Percentiles rank a stretch among this genome's conserved stretches.
phyloP scores from a whole-genome alignment of 2,888 invertebrate species.

The Ochlodes sylvanus region DNA sequence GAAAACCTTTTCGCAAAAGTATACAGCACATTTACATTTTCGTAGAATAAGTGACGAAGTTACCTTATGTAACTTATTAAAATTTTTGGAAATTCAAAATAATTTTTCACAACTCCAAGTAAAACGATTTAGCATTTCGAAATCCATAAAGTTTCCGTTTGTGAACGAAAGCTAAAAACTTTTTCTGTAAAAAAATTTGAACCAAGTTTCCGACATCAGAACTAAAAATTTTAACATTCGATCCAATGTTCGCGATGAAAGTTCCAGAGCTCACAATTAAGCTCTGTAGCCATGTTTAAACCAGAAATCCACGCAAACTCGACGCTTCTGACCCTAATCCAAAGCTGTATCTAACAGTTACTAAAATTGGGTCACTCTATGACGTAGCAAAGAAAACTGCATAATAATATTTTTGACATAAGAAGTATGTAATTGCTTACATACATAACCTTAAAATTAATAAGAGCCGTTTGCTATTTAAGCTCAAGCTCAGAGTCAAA shows the following conservation, averaged over 20 bases:
- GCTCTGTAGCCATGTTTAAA: slow-evolving; percentile 44
- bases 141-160: slow-evolving; percentile 34
- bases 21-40: too few species aligned
- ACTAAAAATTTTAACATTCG: slow-evolving; percentile 47
- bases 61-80: not conserved
- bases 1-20: too few species aligned
- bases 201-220: slow-evolving; percentile 20
- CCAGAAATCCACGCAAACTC: slow-evolving; percentile 50
- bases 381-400: slow-evolving; percentile 50
- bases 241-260: slow-evolving; percentile 49
- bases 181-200: slow-evolving; percentile 17
- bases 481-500: too few species aligned
- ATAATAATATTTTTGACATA: not conserved
- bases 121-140: slow-evolving; percentile 10
- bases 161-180: slow-evolving; percentile 29
- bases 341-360: slow-evolving; percentile 49
- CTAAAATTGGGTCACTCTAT: slow-evolving; percentile 41
- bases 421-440: not conserved
- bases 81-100: too few species aligned
- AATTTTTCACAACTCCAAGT: not conserved
- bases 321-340: slow-evolving; percentile 51
- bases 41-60: too few species aligned
- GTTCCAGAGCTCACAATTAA: slow-evolving; percentile 57
- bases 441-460: not conserved
- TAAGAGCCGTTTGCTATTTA: too few species aligned